Base-by-base conservation (phyloP, 2,113 vertebrate genomes). In the Illadopsis cleaveri region DNA sequence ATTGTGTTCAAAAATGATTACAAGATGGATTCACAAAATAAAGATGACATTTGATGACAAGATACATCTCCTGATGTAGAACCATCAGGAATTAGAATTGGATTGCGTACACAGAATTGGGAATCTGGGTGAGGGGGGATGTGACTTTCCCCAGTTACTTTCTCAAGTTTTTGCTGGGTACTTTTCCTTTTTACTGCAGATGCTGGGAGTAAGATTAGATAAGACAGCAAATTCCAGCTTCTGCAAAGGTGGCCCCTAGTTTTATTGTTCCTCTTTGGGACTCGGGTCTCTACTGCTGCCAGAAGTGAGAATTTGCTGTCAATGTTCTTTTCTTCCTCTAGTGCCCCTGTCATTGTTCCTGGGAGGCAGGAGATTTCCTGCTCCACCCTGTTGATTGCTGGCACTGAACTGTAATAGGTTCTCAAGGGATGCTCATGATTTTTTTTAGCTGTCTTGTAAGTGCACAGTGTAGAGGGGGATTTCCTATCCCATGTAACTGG, bases 351-450 rank as follows among this genome's bases (percentile, higher is more conserved):
- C 82, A 91, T 91, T 95, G 90, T 94, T 96, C 81, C 64, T 88
- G 68, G 64, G 93, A 96, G 90, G 90, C 65, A 58, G 82, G 80
- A 91, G 71, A 8, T 71, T 94, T 96, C 95, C 95, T 93, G 71
- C 12, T 92, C 94, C 88, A 42, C 92, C 88, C 85, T 90, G 9
- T 88, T 73, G 70, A 53, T 77, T 93, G 92, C 85, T 90, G 82
- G 83, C 75, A 77, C 24, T 47, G 56, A 77, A 35, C 51, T 24
- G 9, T 37, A 56, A 27, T 9, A 35, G 54, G 21, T 47, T 82
- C 16, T 79, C 27, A 5, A 58, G 68, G 54, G 42, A 53, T 70
- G 25, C 21, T 62, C 10, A 4, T 58, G 4, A 1, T 1, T 37
- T 50, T 62, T 78, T 79, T 53, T 20, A 25, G 8, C 23, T 62